A percentile compares a stretch with the other conserved stretches of the same genome.
These are phyloP conservation scores for Syngnathus floridae DNA, from an alignment of 2,113 vertebrate genomes.

Conservation along the genomic window DNA sequence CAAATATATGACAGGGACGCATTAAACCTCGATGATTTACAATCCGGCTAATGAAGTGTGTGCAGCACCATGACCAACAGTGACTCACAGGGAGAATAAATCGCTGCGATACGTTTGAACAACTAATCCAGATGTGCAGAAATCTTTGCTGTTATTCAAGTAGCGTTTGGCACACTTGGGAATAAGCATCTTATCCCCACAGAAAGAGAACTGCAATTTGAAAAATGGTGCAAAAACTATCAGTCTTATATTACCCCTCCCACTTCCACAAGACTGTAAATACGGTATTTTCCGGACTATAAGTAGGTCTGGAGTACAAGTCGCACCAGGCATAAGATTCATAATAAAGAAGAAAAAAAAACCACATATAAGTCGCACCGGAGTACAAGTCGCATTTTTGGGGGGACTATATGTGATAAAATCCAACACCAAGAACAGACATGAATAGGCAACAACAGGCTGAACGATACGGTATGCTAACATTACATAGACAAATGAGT, in stretches of 20 bases:
- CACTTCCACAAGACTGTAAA: not conserved
- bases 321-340: too few species aligned
- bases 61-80: not conserved
- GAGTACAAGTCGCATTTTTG: too few species aligned
- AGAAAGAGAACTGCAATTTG: slow-evolving; percentile 43
- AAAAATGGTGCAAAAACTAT: slow-evolving; percentile 36
- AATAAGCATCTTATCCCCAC: slow-evolving; percentile 13
- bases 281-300: not conserved
- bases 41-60: slow-evolving; percentile 20
- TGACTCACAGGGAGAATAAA: slow-evolving; percentile 23
- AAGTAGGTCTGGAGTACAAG: too few species aligned
- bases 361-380: too few species aligned
- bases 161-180: slow-evolving; percentile 18
- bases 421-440: too few species aligned
- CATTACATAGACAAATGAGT: too few species aligned
- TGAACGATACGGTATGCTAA: too few species aligned
- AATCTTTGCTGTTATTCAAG: slow-evolving; percentile 21
- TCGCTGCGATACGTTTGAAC: slow-evolving; percentile 4
- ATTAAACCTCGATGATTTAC: slow-evolving; percentile 18
- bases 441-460: too few species aligned
- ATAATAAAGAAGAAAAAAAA: too few species aligned
- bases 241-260: slow-evolving; percentile 4
- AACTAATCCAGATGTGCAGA: slow-evolving; percentile 8
- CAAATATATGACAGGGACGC: not conserved
- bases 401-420: too few species aligned